Conservation (phyloP, 1,140 invertebrate genomes). For the Euwallacea fornicatus region DNA sequence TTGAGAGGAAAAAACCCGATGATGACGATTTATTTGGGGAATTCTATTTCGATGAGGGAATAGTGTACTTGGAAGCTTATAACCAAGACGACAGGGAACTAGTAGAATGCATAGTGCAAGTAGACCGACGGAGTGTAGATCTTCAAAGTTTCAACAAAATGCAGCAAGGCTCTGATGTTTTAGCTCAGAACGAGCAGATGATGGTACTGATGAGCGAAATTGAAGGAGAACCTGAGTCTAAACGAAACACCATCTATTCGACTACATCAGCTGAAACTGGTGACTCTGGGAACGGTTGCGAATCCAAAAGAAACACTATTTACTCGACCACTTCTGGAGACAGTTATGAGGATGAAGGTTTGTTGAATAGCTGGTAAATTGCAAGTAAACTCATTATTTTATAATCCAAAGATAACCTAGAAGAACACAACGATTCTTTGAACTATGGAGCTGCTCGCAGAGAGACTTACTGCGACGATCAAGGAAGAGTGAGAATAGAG, state of each 20-base stretch:
- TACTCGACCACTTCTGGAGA: conserved; percentile 39
- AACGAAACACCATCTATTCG: conserved; percentile 36
- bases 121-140: conserved; percentile 24
- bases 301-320: conserved; percentile 38
- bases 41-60: conserved; percentile 30
- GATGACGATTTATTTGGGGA: conserved; percentile 38
- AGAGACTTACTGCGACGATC: conserved; percentile 38
- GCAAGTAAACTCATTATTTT: background rate
- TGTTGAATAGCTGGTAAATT: conserved; percentile 3
- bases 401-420: background rate
- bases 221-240: background rate
- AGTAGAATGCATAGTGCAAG: conserved; percentile 24
- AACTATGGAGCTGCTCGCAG: conserved; percentile 27
- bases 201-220: conserved; percentile 12
- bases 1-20: background rate
- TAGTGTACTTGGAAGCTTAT: conserved; percentile 40
- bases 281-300: background rate
- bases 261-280: conserved; percentile 31
- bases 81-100: conserved; percentile 42
- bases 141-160: conserved; percentile 19
- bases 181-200: conserved; percentile 11
- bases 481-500: conserved; percentile 40
- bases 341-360: conserved; percentile 33
- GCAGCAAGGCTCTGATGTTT: background rate
- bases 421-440: background rate